Percentiles rank a stretch among this genome's conserved stretches.
Conservation (phyloP, 2,888 invertebrate genomes). For the Cosmorhoe ocellata region DNA sequence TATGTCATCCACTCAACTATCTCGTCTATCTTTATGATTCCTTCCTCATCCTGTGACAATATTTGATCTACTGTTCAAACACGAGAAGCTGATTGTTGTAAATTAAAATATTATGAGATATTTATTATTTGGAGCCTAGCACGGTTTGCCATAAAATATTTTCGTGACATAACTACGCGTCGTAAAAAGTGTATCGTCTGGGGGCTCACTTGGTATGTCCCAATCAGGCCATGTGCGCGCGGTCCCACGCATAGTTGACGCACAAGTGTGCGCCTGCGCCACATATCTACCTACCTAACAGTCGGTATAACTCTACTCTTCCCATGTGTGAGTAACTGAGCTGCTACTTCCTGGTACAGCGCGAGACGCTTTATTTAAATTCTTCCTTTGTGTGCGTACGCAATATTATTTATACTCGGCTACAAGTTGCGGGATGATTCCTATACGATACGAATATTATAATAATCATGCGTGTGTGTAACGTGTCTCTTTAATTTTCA, state of each 20-base stretch:
- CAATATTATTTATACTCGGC: constrained; percentile 76
- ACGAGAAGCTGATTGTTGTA: constrained; percentile 19
- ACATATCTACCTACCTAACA: constrained; percentile 56
- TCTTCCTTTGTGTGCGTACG: constrained; percentile 73
- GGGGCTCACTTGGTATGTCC: constrained; percentile 78
- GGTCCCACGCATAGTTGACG: constrained; percentile 78
- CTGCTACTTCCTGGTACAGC: constrained; percentile 81
- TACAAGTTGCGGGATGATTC: constrained; percentile 58
- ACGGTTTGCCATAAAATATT: constrained; percentile 41
- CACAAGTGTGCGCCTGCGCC: constrained; percentile 79
- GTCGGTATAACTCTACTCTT: constrained; percentile 49
- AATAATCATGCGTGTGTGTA: constrained; percentile 70
- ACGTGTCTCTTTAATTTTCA: constrained; percentile 78
- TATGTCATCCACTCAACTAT: constrained; percentile 20
- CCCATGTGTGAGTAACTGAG: constrained; percentile 68
- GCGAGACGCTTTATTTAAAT: constrained; percentile 80
- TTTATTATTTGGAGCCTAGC: constrained; percentile 15
- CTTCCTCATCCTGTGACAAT: constrained; percentile 26
- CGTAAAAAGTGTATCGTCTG: constrained; percentile 78
- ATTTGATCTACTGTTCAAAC: constrained; percentile 17
- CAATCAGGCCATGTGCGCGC: constrained; percentile 80
- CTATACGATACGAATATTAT: constrained; percentile 66
- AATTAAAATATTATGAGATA: constrained; percentile 19
- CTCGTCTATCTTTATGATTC: constrained; percentile 17
- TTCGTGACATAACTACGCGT: constrained; percentile 59